Percentiles rank a stretch among this genome's conserved stretches.
Conservation (phyloP, 2,797 vertebrate genomes). For the Danionella dracula region DNA sequence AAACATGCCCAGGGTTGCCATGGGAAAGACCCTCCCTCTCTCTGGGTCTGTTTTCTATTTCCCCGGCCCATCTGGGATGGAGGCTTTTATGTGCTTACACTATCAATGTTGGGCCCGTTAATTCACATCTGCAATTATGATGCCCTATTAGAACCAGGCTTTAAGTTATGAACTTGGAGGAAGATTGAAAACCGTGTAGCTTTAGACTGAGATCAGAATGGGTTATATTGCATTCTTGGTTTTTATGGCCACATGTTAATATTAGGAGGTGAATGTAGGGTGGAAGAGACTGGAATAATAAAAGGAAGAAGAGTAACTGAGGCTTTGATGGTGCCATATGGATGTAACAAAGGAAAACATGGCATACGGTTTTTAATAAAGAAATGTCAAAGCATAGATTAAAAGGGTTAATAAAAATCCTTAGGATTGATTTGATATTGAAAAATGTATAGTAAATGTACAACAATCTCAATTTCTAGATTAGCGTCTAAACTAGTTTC, state of each 20-base stretch:
- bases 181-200: conserved; percentile 32
- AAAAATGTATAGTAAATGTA: too few species aligned
- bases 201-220: conserved; percentile 38
- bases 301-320: background rate
- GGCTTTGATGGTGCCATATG: background rate
- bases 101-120: conserved; percentile 47
- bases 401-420: too few species aligned
- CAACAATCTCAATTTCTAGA: too few species aligned
- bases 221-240: conserved; percentile 5
- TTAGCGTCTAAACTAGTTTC: too few species aligned
- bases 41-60: conserved; percentile 48
- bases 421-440: too few species aligned
- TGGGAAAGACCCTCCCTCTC: conserved; percentile 41
- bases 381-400: too few species aligned
- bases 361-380: too few species aligned
- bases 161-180: conserved; percentile 15
- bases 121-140: conserved; percentile 55
- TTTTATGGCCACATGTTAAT: conserved; percentile 17
- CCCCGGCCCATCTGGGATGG: conserved; percentile 27
- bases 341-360: too few species aligned
- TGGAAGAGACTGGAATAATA: background rate
- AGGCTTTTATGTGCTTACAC: conserved; percentile 52
- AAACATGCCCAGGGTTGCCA: conserved; percentile 35
- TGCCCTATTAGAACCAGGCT: conserved; percentile 45
- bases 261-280: background rate